Base-by-base conservation (phyloP, 2,888 invertebrate genomes). In the Drepana falcataria region DNA sequence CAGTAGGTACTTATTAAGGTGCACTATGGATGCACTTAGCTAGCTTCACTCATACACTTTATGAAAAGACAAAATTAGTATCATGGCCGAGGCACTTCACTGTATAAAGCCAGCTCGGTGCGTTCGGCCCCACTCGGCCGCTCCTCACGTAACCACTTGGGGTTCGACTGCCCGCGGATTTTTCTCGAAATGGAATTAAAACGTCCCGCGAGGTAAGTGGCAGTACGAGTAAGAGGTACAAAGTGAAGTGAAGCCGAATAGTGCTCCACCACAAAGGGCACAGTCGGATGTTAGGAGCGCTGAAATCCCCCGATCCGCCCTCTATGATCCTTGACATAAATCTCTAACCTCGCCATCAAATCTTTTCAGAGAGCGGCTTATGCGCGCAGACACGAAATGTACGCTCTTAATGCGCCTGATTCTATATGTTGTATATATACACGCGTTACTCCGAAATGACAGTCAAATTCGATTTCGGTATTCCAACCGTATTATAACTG, bases 241-340 rank as follows among this genome's bases (percentile, higher is more conserved):
- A 87, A 88, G 90, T 86, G 81, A 79, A 85, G 85, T 85, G 86
- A 84, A 84, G 81, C 80, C 85, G 87, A 82, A 86, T 86, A 88
- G 89, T 87, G 87, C 88, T 87, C 81, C 82, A 84, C 81, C 83
- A 91, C 90, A 90, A 91, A 90, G 87, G 87, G 85, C 83, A 83
- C 85, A 87, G 88, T 85, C 80, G 85, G 86, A 86, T 86, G 87
- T 79, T 81, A 84, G 85, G 75, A 83, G 83, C 83, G 81, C 85
- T 86, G 84, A 86, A 89, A 87, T 85, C 86, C 85, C 83, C 80
- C 84, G 86, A 88, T 87, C 85, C 85, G 79, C 75, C 69, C 81
- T 88, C 79, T 89, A 89, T 90, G 89, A 87, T 89, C 88, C 91
- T 91, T 90, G 91, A 91, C 91, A 89, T 88, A 87, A 91, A 90